These are phyloP conservation scores for Periophthalmus modestus DNA, from an alignment of 2,113 vertebrate species.

Conservation along the genomic window DNA sequence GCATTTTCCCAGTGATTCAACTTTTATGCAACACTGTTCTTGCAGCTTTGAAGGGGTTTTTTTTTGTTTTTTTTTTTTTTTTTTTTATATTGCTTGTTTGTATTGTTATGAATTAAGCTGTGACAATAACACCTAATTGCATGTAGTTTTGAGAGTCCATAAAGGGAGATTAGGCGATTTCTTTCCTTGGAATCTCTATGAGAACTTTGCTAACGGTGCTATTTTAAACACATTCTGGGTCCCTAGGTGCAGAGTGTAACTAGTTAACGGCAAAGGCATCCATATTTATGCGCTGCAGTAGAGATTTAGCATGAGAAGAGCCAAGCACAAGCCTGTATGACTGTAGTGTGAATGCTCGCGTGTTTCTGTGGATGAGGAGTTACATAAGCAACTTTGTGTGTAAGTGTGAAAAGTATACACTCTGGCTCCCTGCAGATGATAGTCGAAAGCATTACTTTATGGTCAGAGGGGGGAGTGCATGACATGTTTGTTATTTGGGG, in stretches of 20 bases:
- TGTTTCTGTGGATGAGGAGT: conserved; percentile 54
- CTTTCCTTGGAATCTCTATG: conserved; percentile 37
- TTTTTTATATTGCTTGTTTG: conserved; percentile 28
- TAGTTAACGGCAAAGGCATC: conserved; percentile 46
- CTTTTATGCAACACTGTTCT: background rate
- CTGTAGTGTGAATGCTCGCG: conserved; percentile 40
- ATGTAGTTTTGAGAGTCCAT: conserved; percentile 21
- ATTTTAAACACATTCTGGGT: conserved; percentile 54
- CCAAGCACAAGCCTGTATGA: conserved; percentile 31
- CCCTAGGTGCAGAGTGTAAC: conserved; percentile 50
- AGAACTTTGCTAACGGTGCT: conserved; percentile 52
- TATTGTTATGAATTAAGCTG: conserved; percentile 23
- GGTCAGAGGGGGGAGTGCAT: conserved; percentile 48
- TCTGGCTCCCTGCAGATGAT: conserved; percentile 24
- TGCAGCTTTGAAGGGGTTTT: conserved; percentile 43
- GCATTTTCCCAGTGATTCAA: background rate
- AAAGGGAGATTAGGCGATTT: conserved; percentile 1
- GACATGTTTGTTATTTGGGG: conserved; percentile 59
- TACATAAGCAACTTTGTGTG: conserved; percentile 53
- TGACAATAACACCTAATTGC: conserved; percentile 40
- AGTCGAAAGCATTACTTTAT: conserved; percentile 47
- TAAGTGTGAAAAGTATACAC: conserved; percentile 45
- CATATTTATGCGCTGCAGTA: conserved; percentile 35
- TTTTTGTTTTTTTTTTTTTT: conserved; percentile 29
- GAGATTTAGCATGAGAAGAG: conserved; percentile 21